Percentiles rank a stretch among this genome's conserved stretches.
Conservation (phyloP, 2,113 vertebrate species). For the Trichechus manatus region DNA sequence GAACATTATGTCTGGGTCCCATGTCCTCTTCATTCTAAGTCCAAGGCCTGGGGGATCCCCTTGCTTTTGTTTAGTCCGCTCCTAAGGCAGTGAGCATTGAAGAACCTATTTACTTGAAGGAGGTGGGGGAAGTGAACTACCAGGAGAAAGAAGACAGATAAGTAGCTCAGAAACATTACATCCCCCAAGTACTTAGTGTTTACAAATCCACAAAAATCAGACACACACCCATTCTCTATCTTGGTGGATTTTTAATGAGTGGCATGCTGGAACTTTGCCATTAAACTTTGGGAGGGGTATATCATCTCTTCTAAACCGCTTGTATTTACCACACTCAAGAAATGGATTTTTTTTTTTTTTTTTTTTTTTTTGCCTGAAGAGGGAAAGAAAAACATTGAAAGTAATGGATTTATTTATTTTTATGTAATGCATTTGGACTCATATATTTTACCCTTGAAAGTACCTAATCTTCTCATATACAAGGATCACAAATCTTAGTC, state of each 20-base stretch:
- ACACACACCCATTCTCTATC: neutral
- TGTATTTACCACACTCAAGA: neutral
- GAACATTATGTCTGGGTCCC: neutral
- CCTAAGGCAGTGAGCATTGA: neutral
- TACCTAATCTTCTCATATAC: neutral
- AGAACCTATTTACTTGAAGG: neutral
- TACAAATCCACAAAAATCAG: neutral
- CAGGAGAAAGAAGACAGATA: neutral
- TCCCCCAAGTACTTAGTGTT: neutral
- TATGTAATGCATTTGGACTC: neutral
- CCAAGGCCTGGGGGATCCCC: neutral
- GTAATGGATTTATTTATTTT: neutral
- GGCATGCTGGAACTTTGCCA: neutral
- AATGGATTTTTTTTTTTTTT: neutral
- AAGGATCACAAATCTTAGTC: neutral
- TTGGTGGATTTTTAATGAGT: slow-evolving; percentile 24
- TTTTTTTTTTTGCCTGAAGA: slow-evolving; percentile 42
- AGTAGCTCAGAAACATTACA: neutral
- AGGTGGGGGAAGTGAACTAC: neutral
- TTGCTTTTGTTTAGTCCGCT: neutral
- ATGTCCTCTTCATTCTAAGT: neutral
- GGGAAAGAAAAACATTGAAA: neutral
- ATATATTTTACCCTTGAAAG: neutral
- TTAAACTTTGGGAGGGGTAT: neutral
- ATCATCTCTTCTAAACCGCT: neutral